These are phyloP conservation scores for Hemibagrus wyckioides DNA, from an alignment of 2,113 vertebrate species.

Conservation along the genomic window DNA sequence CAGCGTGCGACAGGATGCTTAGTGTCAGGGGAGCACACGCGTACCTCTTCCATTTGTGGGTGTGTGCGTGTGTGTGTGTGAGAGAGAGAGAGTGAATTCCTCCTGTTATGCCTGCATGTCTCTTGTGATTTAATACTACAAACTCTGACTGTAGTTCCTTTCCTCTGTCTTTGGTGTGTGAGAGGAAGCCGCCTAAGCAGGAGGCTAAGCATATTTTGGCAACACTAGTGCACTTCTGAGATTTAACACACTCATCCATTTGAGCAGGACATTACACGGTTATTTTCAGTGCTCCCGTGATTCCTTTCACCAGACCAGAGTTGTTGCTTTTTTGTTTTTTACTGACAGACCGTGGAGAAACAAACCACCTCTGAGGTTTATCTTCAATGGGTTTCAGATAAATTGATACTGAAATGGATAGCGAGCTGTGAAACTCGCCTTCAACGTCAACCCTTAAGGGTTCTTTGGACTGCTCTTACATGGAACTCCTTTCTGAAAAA, in stretches of 20 bases:
- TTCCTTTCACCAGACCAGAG: background rate
- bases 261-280: background rate
- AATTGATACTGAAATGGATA: background rate
- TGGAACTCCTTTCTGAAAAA: background rate
- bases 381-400: too few relatives aligned
- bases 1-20: constrained; percentile 18
- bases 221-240: background rate
- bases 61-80: background rate
- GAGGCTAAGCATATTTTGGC: background rate
- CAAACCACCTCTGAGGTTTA: too few relatives aligned
- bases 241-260: background rate
- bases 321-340: background rate
- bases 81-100: background rate
- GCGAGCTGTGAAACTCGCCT: background rate
- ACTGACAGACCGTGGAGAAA: background rate
- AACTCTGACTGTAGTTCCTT: background rate
- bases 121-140: background rate
- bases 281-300: background rate
- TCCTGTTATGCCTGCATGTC: background rate
- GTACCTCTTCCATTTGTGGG: background rate
- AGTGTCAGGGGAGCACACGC: constrained; percentile 1
- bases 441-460: background rate
- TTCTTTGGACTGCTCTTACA: background rate
- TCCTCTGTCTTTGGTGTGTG: background rate
- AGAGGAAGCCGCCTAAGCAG: background rate